Base-by-base conservation (phyloP, 2,888 invertebrate species). In the Dynastes grantii region DNA sequence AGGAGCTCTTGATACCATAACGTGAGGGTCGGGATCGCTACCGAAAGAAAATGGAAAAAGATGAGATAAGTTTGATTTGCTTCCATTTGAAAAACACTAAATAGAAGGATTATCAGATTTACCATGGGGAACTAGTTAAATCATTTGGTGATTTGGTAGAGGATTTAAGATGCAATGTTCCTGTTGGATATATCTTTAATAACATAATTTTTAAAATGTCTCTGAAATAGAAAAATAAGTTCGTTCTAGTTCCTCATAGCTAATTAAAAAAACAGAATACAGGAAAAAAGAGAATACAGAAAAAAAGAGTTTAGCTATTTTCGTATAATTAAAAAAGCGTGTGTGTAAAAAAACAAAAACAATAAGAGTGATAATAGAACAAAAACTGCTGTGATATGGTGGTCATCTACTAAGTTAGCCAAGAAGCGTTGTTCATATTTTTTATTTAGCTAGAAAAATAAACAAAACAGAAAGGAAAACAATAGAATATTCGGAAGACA, bases 11-110 rank as follows among this genome's bases (percentile, higher is more conserved):
- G 84, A 83, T 8, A 81, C 29, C 64, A 78, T 71, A 58, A 80
- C 80, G 22, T 85, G 85, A 37, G 85, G 76, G 63, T 81, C 82
- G 55, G 85, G 86, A 68, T 86, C 86, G 81, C 86, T 85, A 83
- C 63, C 84, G 5, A 79, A 68, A 63, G 51, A 61, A 45, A 63
- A 11, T 13, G 63, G 13, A 63, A 55, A 8, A 13, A 2, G 37
- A 4, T 37, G 37, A 45, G 8, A 45, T 45, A 45, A 45, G 8
- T 45, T 45, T 45, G 8, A 45, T 32, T 32, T 5, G 32, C 32
- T 32, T 32, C 32, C 32, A 45, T 45, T 45, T 1, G 45, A 45
- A 45, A 45, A 45, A 45, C 29, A 6, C 29, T 5, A 29, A 29
- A 27, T 63, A 63, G 63, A 13, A 55, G 55, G 55, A 55, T n/a